Evolutionary conservation across 1,140 invertebrate genomes (phyloP), one percentile per base, ranked within the genome.

Genomic region (Heliconius himera): DNA sequence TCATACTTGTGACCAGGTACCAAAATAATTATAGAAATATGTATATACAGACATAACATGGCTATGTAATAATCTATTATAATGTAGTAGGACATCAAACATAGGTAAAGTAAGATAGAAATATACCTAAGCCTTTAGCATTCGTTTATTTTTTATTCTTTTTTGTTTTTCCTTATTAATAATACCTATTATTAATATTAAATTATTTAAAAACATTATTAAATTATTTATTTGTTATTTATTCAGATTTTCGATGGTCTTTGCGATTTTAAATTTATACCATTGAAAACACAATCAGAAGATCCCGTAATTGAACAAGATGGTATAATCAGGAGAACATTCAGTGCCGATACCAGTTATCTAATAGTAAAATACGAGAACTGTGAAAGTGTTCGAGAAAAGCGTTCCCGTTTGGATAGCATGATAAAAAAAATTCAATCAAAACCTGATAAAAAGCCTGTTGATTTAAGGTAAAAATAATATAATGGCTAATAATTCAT

Each of bases 191-290:
- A 18, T 20, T 20, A 49, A 16, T 49, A 18, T 13, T 18, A 18
- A 51, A 51, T 18, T 51, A 51, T 20, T 20, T 56, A 22, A 56
- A 70, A 29, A 72, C n/a, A n/a, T n/a, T n/a, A n/a, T n/a, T n/a
- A n/a, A n/a, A n/a, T n/a, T n/a, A n/a, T 13, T n/a, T 51, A 5
- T 66, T 70, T 56, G 33, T 71, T 66, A 60, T 73, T 70, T 71
- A 66, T 76, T 13, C 60, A 92, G 91, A 82, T 83, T 74, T 81
- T 90, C 0, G 88, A 89, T 66, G 87, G 78, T 16, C 66, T 90
- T 3, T 84, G 86, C 36, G 87, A 87, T 29, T 93, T 92, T 78
- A 90, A 93, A 71, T 93, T 90, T 56, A 83, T 90, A 60, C 87
- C 90, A 1, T 70, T 85, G 16, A 83, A 82, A 13, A 84, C 79